Evolutionary conservation across 2,113 vertebrate species (phyloP).

Genomic region (Odocoileus virginianus): DNA sequence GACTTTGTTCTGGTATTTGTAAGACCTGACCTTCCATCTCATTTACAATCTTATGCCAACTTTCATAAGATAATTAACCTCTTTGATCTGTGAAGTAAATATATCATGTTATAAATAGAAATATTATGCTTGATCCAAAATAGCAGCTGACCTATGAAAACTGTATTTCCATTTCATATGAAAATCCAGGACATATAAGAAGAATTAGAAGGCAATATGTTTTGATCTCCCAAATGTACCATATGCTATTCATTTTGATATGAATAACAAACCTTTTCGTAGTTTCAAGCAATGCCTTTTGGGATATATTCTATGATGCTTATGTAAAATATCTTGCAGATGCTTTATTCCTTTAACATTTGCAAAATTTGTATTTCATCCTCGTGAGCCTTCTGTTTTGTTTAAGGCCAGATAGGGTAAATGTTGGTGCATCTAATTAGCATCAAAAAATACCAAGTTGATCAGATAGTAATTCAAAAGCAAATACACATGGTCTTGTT

Average conservation of each 20-base stretch:
- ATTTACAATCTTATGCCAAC: background rate
- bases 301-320: slow-evolving; percentile 61
- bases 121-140: background rate
- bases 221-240: background rate
- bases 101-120: slow-evolving; percentile 36
- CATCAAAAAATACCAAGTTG: slow-evolving; percentile 77
- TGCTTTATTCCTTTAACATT: slow-evolving; percentile 82
- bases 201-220: background rate
- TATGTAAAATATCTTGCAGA: slow-evolving; percentile 72
- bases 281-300: slow-evolving; percentile 54
- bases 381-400: slow-evolving; percentile 74
- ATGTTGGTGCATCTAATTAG: slow-evolving; percentile 80
- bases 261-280: slow-evolving; percentile 51
- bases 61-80: slow-evolving; percentile 45
- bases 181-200: background rate
- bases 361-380: slow-evolving; percentile 76
- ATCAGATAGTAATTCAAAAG: slow-evolving; percentile 72
- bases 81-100: slow-evolving; percentile 37
- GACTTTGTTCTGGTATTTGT: background rate
- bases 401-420: slow-evolving; percentile 78
- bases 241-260: slow-evolving; percentile 27
- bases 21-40: background rate
- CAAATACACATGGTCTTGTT: slow-evolving; percentile 70
- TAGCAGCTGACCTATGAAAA: slow-evolving; percentile 28
- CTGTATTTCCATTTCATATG: background rate